Evolutionary conservation across 2,113 vertebrate species (phyloP), one percentile per base, ranked within the genome.

Genomic region (Halichoerus grypus): DNA sequence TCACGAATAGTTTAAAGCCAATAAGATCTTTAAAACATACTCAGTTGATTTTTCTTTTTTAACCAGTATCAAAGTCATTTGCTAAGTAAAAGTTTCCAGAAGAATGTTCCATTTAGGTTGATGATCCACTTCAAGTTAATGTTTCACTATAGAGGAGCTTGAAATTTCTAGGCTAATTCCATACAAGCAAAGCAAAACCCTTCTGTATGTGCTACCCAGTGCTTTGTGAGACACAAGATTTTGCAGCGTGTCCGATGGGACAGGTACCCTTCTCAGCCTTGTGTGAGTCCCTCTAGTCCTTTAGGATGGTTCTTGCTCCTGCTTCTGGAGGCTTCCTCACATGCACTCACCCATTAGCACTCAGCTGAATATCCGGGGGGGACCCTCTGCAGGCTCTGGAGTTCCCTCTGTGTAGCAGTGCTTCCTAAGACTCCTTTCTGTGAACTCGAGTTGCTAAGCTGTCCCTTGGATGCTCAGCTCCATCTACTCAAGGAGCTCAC

Each of bases 401-500:
- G 1, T n/a, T 2, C 1, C 49, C 49, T 76, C 26, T 16, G 8
- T 11, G 67, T 11, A 36, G 39, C 11, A 2, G 12, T 1, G 19
- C 15, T 53, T 18, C 9, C 26, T 19, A 49, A 33, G n/a, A 0
- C 42, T 51, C 4, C 65, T 71, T 36, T 55, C 86, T 76, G 4
- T 19, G 67, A 42, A 1, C 57, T 12, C 33, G 0, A 26, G 19
- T 11, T 4, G 2, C 51, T 16, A 0, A 24, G 15, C 8, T n/a
- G 33, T 72, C 12, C 9, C 28, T 46, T 21, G 28, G 26, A 84
- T 7, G 24, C 67, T 31, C 28, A 57, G 71, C 18, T 18, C 11
- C 42, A 3, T 33, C 21, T 88, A 11, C 49, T 88, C 49, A n/a
- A 67, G 83, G 7, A n/a, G 42, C 5, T 21, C 53, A 33, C 22